Evolutionary conservation across 2,888 invertebrate species (phyloP).

Genomic region (Smittia sp.): DNA sequence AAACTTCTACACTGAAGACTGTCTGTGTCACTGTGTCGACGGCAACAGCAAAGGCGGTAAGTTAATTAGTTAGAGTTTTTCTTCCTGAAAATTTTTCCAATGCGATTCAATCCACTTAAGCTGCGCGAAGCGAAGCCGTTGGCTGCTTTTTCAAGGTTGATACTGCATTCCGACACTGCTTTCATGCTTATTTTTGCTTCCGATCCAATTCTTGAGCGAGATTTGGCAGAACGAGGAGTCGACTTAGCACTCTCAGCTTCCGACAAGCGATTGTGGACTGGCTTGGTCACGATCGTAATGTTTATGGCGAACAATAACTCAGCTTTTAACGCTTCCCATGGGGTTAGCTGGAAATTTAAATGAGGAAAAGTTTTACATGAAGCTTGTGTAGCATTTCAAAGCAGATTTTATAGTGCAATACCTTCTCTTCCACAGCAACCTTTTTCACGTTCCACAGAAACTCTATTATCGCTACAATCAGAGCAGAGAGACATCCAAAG

Average conservation of each 20-base stretch:
- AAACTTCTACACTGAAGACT: too few relatives aligned
- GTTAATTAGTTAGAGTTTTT: constrained; percentile 13
- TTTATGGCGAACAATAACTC: constrained; percentile 71
- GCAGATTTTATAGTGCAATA: constrained; percentile 48
- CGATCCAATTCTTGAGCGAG: constrained; percentile 17
- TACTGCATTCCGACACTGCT: not conserved
- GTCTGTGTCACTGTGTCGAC: too few relatives aligned
- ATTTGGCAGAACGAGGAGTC: constrained; percentile 14
- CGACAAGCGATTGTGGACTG: constrained; percentile 53
- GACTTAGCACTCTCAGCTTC: constrained; percentile 34
- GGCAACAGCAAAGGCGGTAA: too few relatives aligned
- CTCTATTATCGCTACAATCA: constrained; percentile 74
- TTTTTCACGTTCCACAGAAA: constrained; percentile 81
- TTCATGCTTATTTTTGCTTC: not conserved
- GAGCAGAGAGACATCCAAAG: constrained; percentile 67
- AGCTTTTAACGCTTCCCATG: constrained; percentile 64
- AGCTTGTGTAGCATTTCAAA: not conserved
- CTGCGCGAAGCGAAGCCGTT: constrained; percentile 23
- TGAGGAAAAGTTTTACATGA: too few relatives aligned
- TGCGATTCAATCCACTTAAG: constrained; percentile 11
- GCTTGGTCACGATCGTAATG: constrained; percentile 71
- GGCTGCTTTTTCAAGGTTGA: not conserved
- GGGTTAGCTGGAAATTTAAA: constrained; percentile 60
- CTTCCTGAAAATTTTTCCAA: constrained; percentile 30
- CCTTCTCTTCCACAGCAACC: constrained; percentile 74